A percentile compares a stretch with the other conserved stretches of the same genome.
These are phyloP conservation scores for Etheostoma perlongum DNA, from an alignment of 2,797 vertebrate genomes.

Conservation along the genomic window DNA sequence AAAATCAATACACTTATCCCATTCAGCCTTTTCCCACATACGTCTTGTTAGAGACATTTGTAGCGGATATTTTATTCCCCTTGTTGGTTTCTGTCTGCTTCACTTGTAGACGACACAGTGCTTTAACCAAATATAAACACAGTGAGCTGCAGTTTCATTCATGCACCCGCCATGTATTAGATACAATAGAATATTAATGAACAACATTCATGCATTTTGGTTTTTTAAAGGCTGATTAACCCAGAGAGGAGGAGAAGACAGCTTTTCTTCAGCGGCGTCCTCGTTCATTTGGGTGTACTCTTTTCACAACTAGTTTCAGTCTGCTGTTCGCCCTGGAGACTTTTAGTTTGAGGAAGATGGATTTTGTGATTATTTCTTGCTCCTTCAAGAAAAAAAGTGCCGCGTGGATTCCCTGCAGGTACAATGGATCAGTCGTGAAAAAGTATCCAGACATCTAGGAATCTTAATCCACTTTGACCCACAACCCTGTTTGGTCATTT, in stretches of 20 bases:
- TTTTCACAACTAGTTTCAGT: background rate
- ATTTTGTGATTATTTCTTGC: background rate
- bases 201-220: slow-evolving; percentile 10
- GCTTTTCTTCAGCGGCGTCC: background rate
- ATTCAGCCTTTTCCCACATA: slow-evolving; percentile 63
- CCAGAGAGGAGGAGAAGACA: background rate
- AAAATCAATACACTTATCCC: slow-evolving; percentile 71
- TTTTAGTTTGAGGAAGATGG: background rate
- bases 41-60: slow-evolving; percentile 67
- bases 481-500: background rate
- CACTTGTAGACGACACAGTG: slow-evolving; percentile 23
- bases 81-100: slow-evolving; percentile 48
- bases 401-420: background rate
- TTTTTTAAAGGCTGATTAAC: slow-evolving; percentile 27
- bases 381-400: background rate
- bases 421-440: background rate
- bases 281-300: background rate
- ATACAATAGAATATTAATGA: slow-evolving; percentile 36
- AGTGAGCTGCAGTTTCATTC: slow-evolving; percentile 24
- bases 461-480: background rate
- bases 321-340: background rate
- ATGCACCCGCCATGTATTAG: background rate
- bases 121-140: slow-evolving; percentile 48
- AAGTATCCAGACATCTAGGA: background rate
- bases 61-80: slow-evolving; percentile 53